Evolutionary conservation across 2,113 vertebrate genomes (phyloP).

Genomic region (Melanerpes formicivorus): DNA sequence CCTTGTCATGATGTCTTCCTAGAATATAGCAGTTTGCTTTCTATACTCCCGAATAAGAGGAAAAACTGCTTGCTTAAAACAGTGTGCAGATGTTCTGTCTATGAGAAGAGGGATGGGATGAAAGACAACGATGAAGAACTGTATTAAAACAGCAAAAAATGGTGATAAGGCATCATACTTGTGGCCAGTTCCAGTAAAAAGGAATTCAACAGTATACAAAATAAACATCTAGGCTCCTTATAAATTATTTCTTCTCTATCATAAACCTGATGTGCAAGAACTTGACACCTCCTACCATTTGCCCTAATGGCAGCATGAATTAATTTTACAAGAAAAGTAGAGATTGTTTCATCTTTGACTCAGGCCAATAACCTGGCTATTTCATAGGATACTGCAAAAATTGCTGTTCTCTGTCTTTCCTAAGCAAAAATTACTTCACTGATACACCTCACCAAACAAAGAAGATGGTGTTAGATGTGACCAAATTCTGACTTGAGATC

Average conservation of each 20-base stretch:
- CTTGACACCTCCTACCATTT: background rate
- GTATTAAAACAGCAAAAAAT: conserved; percentile 7
- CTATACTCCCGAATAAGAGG: background rate
- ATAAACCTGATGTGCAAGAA: background rate
- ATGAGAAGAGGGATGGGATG: background rate
- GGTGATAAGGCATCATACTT: background rate
- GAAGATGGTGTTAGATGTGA: background rate
- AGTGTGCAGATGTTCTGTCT: conserved; percentile 9
- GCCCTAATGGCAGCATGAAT: background rate
- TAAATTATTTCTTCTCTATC: background rate
- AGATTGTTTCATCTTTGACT: background rate
- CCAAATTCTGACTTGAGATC: background rate
- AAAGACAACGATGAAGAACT: conserved; percentile 4
- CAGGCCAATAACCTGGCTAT: background rate
- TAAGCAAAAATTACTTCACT: background rate
- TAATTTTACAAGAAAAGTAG: background rate
- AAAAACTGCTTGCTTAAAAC: conserved; percentile 28
- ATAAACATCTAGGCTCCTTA: background rate
- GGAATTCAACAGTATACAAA: background rate
- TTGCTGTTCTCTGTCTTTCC: background rate
- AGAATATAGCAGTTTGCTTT: background rate
- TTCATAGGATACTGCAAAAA: background rate
- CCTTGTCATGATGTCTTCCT: background rate
- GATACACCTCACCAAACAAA: background rate
- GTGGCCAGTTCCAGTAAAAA: background rate